Conservation (phyloP, 2,113 vertebrate species). For the Pedionomus torquatus region DNA sequence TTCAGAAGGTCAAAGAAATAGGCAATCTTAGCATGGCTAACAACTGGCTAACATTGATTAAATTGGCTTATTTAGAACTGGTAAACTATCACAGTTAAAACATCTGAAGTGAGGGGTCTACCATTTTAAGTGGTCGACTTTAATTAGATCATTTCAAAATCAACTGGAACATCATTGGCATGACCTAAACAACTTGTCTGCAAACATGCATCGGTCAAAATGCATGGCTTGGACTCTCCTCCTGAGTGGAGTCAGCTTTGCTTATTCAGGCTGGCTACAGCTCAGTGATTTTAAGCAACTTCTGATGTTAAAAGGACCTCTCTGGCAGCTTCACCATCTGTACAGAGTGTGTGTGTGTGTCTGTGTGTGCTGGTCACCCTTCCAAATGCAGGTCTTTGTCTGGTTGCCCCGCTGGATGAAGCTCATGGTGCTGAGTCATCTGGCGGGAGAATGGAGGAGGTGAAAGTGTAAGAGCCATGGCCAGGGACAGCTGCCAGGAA, state of each 20-base stretch:
- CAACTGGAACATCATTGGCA: not conserved
- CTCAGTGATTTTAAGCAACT: not conserved
- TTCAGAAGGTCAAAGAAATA: not conserved
- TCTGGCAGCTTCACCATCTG: not conserved
- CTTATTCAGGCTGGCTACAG: not conserved
- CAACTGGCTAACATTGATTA: not conserved
- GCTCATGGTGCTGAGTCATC: not conserved
- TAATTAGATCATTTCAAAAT: not conserved
- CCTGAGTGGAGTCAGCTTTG: not conserved
- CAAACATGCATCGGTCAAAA: not conserved
- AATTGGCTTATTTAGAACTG: not conserved
- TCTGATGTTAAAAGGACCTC: not conserved
- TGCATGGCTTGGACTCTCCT: not conserved
- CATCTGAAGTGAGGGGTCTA: not conserved
- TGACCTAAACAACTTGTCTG: not conserved
- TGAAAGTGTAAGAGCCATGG: not conserved
- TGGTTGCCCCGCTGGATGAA: not conserved
- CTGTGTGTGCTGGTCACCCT: not conserved
- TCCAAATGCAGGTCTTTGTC: not conserved
- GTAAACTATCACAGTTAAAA: not conserved
- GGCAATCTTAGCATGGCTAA: not conserved
- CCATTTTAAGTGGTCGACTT: not conserved
- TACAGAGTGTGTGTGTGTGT: not conserved
- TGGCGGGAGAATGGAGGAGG: not conserved
- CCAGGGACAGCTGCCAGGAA: not conserved